These are phyloP conservation scores for Manis crassicaudata DNA, from an alignment of 2,797 vertebrate species.

Conservation along the genomic window DNA sequence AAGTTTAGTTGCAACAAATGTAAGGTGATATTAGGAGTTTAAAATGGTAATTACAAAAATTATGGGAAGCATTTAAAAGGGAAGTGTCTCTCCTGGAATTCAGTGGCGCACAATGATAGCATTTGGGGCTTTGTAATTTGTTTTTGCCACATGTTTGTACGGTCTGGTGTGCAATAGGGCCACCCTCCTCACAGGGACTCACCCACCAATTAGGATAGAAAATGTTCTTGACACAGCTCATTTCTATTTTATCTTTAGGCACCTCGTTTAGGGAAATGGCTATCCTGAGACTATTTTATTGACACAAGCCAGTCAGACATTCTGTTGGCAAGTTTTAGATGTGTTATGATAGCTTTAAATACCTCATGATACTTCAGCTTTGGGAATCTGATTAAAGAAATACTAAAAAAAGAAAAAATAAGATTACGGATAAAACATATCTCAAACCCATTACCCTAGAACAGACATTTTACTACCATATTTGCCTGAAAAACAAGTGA, in stretches of 20 bases:
- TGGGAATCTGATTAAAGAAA: constrained; percentile 41
- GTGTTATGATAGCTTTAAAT: background rate
- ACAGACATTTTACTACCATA: background rate
- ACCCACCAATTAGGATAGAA: background rate
- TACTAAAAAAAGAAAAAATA: constrained; percentile 41
- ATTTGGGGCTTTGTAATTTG: background rate
- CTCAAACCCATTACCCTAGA: background rate
- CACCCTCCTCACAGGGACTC: background rate
- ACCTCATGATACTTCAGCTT: background rate
- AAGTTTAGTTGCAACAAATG: constrained; percentile 46
- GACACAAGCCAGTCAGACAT: background rate
- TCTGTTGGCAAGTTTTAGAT: background rate
- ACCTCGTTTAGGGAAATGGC: background rate
- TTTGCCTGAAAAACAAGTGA: constrained; percentile 23
- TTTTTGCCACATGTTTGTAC: background rate
- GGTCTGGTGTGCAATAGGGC: background rate
- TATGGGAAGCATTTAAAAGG: background rate
- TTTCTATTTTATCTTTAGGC: background rate
- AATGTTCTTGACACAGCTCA: background rate
- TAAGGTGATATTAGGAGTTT: constrained; percentile 17
- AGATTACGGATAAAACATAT: background rate
- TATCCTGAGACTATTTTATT: background rate
- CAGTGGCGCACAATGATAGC: background rate
- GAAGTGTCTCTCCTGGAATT: background rate
- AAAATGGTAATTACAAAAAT: constrained; percentile 17